Percentiles rank a stretch among this genome's conserved stretches.
Conservation (phyloP, 1,140 invertebrate genomes). For the Drosophila oshimai region DNA sequence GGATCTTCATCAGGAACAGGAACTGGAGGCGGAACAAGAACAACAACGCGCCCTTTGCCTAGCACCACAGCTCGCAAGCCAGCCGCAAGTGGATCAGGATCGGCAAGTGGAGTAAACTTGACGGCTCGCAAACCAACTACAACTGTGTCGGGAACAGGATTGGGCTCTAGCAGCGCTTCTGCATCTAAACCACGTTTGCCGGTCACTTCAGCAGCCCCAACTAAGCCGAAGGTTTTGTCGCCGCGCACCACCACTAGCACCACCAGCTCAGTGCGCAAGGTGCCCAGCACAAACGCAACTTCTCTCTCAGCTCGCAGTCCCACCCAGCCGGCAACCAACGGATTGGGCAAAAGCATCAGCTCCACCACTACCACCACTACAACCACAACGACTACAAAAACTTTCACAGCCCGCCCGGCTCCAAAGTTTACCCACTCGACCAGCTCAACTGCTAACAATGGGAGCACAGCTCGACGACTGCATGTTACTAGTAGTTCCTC, state of each 20-base stretch:
- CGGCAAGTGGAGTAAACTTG: neutral
- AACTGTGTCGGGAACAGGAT: neutral
- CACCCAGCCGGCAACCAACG: conserved; percentile 56
- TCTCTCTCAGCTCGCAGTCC: conserved; percentile 56
- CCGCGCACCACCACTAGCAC: conserved; percentile 51
- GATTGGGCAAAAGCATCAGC: conserved; percentile 31
- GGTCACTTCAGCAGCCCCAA: conserved; percentile 2
- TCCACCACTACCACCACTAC: conserved; percentile 33
- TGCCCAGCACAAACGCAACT: conserved; percentile 13
- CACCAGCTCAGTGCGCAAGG: conserved; percentile 54
- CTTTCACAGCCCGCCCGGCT: conserved; percentile 74
- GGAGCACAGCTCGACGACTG: conserved; percentile 29
- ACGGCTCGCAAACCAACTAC: conserved; percentile 32
- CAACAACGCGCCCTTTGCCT: conserved; percentile 18
- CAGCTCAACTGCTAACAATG: conserved; percentile 3
- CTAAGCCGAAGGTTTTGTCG: conserved; percentile 60
- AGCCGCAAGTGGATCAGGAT: conserved; percentile 11
- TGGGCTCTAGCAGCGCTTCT: neutral
- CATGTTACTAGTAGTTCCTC: conserved; percentile 1
- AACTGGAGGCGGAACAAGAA: neutral
- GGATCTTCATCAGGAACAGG: neutral
- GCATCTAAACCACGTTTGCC: conserved; percentile 28
- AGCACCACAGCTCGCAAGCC: conserved; percentile 12
- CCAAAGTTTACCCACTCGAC: conserved; percentile 63
- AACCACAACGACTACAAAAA: conserved; percentile 68